Evolutionary conservation across 2,113 vertebrate species (phyloP), one percentile per base, ranked within the genome.

Genomic region (Mormyrus iriodes): DNA sequence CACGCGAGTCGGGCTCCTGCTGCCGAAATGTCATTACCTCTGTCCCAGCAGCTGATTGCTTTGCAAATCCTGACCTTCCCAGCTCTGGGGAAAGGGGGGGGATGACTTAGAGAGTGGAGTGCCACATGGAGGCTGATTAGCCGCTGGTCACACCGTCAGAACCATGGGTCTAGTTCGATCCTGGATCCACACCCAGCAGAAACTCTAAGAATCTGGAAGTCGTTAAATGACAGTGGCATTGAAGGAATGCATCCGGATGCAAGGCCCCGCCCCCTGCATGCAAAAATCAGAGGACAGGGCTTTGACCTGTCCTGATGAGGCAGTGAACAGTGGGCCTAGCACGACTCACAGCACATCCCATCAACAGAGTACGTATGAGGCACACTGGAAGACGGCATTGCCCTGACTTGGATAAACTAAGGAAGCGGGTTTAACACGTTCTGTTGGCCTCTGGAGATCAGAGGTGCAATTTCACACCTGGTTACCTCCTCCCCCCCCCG

Each of bases 401-500:
- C n/a, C 52, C 35, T 7, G 51, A 86, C 85, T 27, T 4, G 1
- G 85, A 48, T 27, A 49, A 85, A 39, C 35, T 44, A 21, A 21
- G 55, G 48, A 4, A 49, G 4, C 17, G 21, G 73, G 51, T 82
- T 49, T 83, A 79, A 55, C 84, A 61, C 86, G 39, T 39, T 88
- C 27, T n/a, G 24, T 31, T 17, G 4, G 49, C n/a, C 61, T 79
- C 46, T 51, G n/a, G 65, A 79, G 46, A 79, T 76, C 65, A 52
- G 27, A 31, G 69, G 52, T 61, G 53, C 76, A 87, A 84, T 83
- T 90, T 90, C 86, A 88, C 31, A 46, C 15, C 76, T 88, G 76
- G 76, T 83, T 61, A 42, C 48, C 6, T 19, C 48, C 6, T 19
- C 21, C 7, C 48, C 48, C n/a, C 24, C 27, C 31, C 12, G 2